These are phyloP conservation scores for zebrafish (Danio rerio) DNA, from an alignment of 2,113 vertebrate genomes.

Conservation along the genomic window DNA sequence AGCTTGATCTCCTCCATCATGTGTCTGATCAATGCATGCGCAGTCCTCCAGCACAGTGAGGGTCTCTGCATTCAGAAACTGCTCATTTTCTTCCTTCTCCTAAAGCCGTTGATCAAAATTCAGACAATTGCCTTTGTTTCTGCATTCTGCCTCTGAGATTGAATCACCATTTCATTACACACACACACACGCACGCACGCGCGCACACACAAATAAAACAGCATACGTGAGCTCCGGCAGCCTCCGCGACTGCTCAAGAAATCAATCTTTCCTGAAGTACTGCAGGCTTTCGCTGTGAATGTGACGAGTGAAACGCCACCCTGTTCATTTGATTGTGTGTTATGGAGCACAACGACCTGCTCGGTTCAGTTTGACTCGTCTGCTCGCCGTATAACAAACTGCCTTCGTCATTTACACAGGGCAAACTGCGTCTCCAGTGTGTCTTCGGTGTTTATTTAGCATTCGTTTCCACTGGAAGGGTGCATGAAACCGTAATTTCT, in stretches of 20 bases:
- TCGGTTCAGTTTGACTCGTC: not conserved
- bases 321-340: constrained; percentile 20
- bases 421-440: no score
- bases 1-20: constrained; percentile 7
- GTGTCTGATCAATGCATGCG: constrained; percentile 38
- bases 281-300: not conserved
- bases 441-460: constrained; percentile 49
- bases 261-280: constrained; percentile 13
- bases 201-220: not conserved
- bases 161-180: constrained; percentile 11
- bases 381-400: not conserved
- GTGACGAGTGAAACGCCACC: not conserved
- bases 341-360: not conserved
- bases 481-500: constrained; percentile 55
- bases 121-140: not conserved
- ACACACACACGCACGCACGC: not conserved
- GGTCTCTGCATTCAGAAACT: constrained; percentile 25
- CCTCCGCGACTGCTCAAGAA: not conserved
- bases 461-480: constrained; percentile 56
- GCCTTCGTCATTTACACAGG: constrained; percentile 64
- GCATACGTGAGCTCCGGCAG: not conserved
- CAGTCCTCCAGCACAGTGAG: constrained; percentile 41
- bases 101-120: not conserved
- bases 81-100: not conserved
- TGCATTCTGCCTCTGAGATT: constrained; percentile 12